Conservation (phyloP, 2,797 vertebrate genomes). For the Remorina albescens region DNA sequence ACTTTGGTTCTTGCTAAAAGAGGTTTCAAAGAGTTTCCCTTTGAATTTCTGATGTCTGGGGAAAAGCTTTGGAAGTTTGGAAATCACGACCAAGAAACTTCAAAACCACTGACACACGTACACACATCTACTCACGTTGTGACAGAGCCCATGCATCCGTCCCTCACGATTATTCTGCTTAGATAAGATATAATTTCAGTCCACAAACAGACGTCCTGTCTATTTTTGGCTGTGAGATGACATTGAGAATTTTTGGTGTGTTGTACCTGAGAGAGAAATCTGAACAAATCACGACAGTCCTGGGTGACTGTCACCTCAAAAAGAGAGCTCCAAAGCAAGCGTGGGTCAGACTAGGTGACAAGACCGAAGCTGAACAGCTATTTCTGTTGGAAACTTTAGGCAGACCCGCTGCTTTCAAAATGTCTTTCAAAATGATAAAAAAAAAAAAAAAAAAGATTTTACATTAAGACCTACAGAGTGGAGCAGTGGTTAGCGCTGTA, state of each 20-base stretch:
- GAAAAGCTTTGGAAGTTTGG: conserved; percentile 61
- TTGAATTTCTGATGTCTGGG: conserved; percentile 57
- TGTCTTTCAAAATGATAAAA: neutral
- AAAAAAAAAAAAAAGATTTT: too few relatives aligned
- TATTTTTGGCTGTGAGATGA: neutral
- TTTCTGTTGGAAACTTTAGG: neutral
- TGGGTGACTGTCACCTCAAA: neutral
- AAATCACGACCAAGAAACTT: conserved; percentile 62
- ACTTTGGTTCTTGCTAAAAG: conserved; percentile 56
- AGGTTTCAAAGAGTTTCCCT: conserved; percentile 63
- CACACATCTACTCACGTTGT: neutral
- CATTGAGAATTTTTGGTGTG: neutral
- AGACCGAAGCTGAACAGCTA: neutral
- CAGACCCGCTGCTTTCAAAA: neutral
- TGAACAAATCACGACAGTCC: neutral
- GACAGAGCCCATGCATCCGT: conserved; percentile 37
- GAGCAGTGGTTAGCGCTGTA: too few relatives aligned
- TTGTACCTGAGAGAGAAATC: conserved; percentile 1
- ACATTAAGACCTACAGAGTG: too few relatives aligned
- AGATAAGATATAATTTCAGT: conserved; percentile 32
- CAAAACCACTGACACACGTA: conserved; percentile 37
- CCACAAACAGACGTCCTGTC: conserved; percentile 30
- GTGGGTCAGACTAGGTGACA: neutral
- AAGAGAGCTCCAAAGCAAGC: neutral
- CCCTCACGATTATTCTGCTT: conserved; percentile 46